Evolutionary conservation across 2,113 vertebrate genomes (phyloP).

Genomic region (Gopherus evgoodei): DNA sequence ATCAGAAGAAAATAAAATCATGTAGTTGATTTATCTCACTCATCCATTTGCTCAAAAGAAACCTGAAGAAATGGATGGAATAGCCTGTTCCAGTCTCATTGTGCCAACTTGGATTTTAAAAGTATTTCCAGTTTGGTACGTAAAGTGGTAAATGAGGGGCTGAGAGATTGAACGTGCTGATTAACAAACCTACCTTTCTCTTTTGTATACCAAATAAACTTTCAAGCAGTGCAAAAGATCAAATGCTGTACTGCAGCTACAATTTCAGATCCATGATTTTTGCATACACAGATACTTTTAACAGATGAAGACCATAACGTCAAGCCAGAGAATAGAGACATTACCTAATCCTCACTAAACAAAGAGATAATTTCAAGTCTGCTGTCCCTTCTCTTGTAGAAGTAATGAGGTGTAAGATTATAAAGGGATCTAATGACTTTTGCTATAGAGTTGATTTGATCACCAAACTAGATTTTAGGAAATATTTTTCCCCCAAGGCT

Average conservation of each 20-base stretch:
- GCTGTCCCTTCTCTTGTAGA: background rate
- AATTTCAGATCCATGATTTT: background rate
- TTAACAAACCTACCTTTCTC: background rate
- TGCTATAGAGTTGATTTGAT: background rate
- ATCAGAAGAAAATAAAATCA: background rate
- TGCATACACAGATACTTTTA: background rate
- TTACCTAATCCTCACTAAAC: background rate
- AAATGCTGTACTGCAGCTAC: background rate
- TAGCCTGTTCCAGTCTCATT: background rate
- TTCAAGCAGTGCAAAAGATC: background rate
- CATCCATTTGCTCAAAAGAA: background rate
- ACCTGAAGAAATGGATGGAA: background rate
- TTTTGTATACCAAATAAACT: background rate
- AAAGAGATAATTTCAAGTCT: background rate
- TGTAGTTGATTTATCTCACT: background rate
- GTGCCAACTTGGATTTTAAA: background rate
- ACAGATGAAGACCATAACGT: background rate
- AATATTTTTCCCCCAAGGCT: background rate
- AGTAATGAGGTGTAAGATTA: background rate
- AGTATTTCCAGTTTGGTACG: background rate
- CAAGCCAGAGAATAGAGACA: background rate
- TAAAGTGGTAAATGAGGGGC: too few relatives aligned
- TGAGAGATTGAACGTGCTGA: too few relatives aligned
- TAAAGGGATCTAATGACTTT: background rate
- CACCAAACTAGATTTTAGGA: background rate